Base-by-base conservation (phyloP, 1,140 invertebrate species). In the Zaprionus inermis region DNA sequence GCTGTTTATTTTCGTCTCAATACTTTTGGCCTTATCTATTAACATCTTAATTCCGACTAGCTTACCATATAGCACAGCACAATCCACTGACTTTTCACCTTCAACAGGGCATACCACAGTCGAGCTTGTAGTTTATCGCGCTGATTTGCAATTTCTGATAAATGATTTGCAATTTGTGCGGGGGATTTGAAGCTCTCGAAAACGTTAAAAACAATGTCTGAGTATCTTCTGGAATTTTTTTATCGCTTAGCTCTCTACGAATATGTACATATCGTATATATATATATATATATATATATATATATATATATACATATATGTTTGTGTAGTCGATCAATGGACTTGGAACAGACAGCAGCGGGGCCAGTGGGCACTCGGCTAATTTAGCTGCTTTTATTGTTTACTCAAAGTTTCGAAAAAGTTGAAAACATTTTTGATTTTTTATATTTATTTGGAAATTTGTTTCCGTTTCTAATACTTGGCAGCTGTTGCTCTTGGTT, bases 111-210 rank as follows among this genome's bases (percentile, higher is more conserved):
- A 72, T 52, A 10, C 1, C 1, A 5, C 12, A 49, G 57, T 73
- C 57, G 64, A 6, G 36, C 30, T 51, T 49, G 1, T 3, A 36
- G 30, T 54, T 67, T 67, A 72, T 46, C 70, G 66, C 14, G 41
- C 28, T 67, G 65, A 55, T 67, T 59, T 51, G 70, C 55, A 59
- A 55, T 64, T 60, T 72, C 66, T 46, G 36, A 67, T 60, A 73
- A 73, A 73, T 73, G 64, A 68, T 68, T 73, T 68, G 71, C 71
- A 68, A 60, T 60, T 68, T 38, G 38, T 46, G 41, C 24, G 24
- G 22, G 46, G n/a, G 9, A 18, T 32, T 36, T 67, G 24, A 12
- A 16, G 24, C 36, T 36, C 14, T 46, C 22, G 6, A 24, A 20
- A 57, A 22, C 28, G 18, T 16, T 7, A 24, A 58, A 18, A 55